Conservation (phyloP, 2,888 invertebrate genomes). For the Philereme transversata region DNA sequence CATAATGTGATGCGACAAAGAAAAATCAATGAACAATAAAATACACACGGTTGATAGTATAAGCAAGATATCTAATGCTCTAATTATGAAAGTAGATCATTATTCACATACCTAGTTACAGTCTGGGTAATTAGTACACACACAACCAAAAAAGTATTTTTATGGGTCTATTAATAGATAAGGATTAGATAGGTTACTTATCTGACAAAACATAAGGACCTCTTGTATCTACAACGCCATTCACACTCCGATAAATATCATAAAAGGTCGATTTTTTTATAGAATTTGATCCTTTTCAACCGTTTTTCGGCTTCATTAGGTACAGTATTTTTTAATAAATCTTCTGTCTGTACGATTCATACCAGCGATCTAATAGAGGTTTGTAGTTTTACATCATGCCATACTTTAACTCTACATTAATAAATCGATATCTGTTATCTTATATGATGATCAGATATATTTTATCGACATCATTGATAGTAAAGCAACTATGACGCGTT, state of each 20-base stretch:
- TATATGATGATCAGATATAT: too few relatives aligned
- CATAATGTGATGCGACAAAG: constrained; percentile 34
- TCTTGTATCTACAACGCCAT: not conserved
- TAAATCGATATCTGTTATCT: too few relatives aligned
- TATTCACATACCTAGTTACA: not conserved
- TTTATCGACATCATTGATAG: too few relatives aligned
- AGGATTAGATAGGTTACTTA: not conserved
- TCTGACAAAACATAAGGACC: not conserved
- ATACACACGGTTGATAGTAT: constrained; percentile 19
- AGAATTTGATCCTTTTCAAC: constrained; percentile 12
- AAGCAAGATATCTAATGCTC: constrained; percentile 11
- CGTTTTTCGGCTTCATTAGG: constrained; percentile 2
- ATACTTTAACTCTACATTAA: too few relatives aligned
- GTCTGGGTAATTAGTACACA: not conserved
- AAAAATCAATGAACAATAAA: constrained; percentile 33
- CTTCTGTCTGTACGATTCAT: too few relatives aligned
- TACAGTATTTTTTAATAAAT: too few relatives aligned
- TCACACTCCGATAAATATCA: not conserved
- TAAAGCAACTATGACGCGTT: constrained; percentile 18
- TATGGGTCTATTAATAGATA: not conserved
- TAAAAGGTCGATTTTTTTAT: constrained; percentile 3
- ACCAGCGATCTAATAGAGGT: too few relatives aligned
- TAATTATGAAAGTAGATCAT: constrained; percentile 20
- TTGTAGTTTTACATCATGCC: too few relatives aligned
- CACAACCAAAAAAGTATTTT: not conserved